A percentile compares a stretch with the other conserved stretches of the same genome.
phyloP scores from a whole-genome alignment of 2,797 vertebrate genomes.

The Sebastes flavidus region DNA sequence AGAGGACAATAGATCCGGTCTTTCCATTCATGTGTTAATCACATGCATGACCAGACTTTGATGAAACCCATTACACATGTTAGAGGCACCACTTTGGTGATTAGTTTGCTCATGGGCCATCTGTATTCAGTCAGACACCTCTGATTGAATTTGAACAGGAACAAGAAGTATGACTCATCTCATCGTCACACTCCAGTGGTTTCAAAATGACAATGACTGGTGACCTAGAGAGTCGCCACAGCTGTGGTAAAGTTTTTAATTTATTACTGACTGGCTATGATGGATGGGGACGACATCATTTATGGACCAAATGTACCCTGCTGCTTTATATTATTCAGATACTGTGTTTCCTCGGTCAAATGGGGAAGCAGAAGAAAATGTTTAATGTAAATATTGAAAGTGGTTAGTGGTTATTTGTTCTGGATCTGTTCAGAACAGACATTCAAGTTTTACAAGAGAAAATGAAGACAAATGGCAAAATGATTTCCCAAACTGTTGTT shows the following conservation, averaged over 20 bases:
- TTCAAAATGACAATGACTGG: background rate
- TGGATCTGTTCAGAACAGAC: background rate
- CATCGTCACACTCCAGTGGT: background rate
- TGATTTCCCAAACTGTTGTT: too few species aligned
- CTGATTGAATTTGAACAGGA: background rate
- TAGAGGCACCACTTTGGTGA: background rate
- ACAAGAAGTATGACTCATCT: background rate
- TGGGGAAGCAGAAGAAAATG: background rate
- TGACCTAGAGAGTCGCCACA: background rate
- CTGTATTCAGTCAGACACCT: background rate
- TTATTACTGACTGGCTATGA: background rate
- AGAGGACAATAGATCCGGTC: background rate
- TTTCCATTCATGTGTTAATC: background rate
- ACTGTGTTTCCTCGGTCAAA: background rate
- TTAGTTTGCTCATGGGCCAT: conserved; percentile 1
- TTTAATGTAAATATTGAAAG: background rate
- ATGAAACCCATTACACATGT: conserved; percentile 19
- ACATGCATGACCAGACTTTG: conserved; percentile 17
- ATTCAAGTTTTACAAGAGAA: background rate
- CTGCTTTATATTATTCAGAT: background rate
- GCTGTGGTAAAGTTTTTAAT: background rate
- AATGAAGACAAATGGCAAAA: too few species aligned
- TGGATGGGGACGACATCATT: background rate
- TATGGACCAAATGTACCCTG: background rate
- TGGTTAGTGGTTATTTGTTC: background rate